Evolutionary conservation across 2,113 vertebrate genomes (phyloP).

Genomic region (Ovis canadensis): DNA sequence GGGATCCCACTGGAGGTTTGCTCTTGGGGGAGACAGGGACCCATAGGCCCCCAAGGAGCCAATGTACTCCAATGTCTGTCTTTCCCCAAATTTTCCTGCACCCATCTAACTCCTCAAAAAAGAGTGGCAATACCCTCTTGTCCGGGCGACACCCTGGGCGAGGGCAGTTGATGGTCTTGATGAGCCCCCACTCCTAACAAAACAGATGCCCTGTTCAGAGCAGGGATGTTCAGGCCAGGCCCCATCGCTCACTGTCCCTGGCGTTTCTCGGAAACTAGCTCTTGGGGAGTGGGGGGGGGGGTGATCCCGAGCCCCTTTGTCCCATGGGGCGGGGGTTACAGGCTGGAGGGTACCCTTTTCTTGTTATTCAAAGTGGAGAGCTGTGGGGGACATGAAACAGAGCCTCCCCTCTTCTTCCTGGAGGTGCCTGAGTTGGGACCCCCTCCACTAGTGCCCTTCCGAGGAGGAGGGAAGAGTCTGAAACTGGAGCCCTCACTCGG

Average conservation of each 20-base stretch:
- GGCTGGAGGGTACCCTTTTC: neutral
- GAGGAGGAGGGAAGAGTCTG: neutral
- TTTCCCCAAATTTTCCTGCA: neutral
- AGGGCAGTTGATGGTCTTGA: neutral
- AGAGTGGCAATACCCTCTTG: neutral
- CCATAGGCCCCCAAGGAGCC: neutral
- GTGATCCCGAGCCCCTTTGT: too few species aligned
- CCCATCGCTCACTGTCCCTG: neutral
- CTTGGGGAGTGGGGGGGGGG: fast-evolving
- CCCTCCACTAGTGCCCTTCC: fast-evolving
- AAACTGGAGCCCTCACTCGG: neutral
- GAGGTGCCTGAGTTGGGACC: too few species aligned
- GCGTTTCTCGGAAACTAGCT: neutral
- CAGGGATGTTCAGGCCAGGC: neutral
- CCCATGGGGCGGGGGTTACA: fast-evolving
- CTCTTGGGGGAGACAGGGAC: neutral
- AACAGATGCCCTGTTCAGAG: neutral
- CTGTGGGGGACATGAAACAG: too few species aligned
- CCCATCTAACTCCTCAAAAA: neutral
- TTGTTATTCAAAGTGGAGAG: fast-evolving
- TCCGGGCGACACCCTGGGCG: neutral
- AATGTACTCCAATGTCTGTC: fast-evolving
- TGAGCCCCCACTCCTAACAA: too few species aligned
- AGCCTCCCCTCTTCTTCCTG: neutral
- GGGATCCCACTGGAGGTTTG: neutral